Conservation (phyloP, 30 jellyfish, hydroid and myxozoan species). For the Turritopsis dohrnii region DNA sequence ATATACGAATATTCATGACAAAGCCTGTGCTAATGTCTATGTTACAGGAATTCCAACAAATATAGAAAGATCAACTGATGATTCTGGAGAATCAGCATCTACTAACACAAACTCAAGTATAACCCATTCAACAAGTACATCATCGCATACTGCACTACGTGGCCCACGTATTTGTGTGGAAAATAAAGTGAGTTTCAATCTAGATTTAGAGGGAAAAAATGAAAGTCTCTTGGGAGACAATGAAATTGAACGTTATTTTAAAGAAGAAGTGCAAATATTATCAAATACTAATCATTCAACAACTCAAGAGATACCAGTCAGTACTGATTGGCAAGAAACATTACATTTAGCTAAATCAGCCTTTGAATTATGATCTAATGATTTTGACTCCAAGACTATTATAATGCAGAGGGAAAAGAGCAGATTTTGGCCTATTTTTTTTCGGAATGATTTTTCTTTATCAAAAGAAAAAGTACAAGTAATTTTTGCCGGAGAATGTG, state of each 20-base stretch:
- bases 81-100: too few species aligned
- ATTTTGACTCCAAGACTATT: not conserved
- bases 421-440: too few species aligned
- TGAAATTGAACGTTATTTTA: not conserved
- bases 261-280: not conserved
- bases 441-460: not conserved
- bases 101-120: not conserved
- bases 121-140: not conserved
- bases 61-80: too few species aligned
- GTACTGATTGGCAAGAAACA: not conserved
- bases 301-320: not conserved
- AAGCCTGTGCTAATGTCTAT: too few species aligned
- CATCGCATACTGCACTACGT: not conserved
- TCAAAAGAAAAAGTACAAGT: not conserved
- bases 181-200: not conserved
- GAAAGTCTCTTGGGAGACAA: not conserved
- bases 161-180: not conserved
- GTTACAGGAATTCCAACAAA: too few species aligned
- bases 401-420: not conserved
- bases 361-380: not conserved
- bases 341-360: not conserved
- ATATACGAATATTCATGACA: too few species aligned
- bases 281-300: not conserved
- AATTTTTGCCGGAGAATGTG: conserved; percentile 8
- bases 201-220: not conserved